A percentile compares a stretch with the other conserved stretches of the same genome.
phyloP scores from a whole-genome alignment of 37 sponge, comb jelly and placozoan genomes.

The Halisarca cf. caerulea region DNA sequence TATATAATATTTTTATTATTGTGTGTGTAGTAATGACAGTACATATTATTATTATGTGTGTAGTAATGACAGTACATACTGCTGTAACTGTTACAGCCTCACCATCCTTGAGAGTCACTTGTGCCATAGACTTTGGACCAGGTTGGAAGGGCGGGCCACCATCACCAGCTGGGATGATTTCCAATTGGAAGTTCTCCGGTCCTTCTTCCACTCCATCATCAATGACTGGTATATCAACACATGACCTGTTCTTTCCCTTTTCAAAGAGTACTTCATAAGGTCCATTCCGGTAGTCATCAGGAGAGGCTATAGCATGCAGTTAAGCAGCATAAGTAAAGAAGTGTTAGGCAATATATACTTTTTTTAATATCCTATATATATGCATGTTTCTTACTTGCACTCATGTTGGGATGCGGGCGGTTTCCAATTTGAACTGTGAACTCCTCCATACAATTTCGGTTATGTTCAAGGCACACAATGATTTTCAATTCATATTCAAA shows the following conservation, averaged over 20 bases:
- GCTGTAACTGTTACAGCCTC: too few species aligned
- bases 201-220: constrained; percentile 37
- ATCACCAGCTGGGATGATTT: background rate
- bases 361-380: too few species aligned
- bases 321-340: too few species aligned
- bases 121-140: background rate
- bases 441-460: background rate
- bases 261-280: constrained; percentile 5
- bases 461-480: background rate
- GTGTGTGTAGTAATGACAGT: too few species aligned
- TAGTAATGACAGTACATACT: too few species aligned
- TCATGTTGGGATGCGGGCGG: background rate
- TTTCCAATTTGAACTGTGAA: constrained; percentile 2
- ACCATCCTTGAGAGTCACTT: constrained; percentile 4
- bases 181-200: constrained; percentile 32
- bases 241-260: constrained; percentile 24
- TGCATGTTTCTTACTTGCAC: too few species aligned
- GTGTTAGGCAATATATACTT: too few species aligned
- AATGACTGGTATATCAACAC: constrained; percentile 35
- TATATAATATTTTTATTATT: too few species aligned
- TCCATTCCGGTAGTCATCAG: constrained; percentile 30
- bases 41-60: too few species aligned
- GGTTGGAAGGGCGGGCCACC: background rate
- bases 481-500: background rate
- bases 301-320: background rate